Percentiles rank a stretch among this genome's conserved stretches.
Conservation (phyloP, 2,888 invertebrate species). For the Lagria hirta region DNA sequence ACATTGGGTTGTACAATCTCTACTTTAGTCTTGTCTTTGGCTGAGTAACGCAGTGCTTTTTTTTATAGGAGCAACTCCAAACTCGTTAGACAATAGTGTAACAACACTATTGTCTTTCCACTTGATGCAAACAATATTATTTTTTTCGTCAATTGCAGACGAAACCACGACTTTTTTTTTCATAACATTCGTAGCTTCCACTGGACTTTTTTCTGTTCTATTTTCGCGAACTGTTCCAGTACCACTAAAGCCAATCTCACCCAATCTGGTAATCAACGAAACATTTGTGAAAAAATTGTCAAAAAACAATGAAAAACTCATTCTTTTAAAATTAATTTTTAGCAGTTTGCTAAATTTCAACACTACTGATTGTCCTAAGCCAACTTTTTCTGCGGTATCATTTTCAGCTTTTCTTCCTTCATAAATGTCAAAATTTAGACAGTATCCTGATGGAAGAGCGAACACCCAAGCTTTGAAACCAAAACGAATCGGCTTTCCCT, state of each 20-base stretch:
- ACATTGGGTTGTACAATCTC: conserved; percentile 24
- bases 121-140: conserved; percentile 30
- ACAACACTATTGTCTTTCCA: conserved; percentile 42
- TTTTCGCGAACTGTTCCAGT: conserved; percentile 37
- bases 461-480: conserved; percentile 36
- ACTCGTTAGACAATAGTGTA: conserved; percentile 30
- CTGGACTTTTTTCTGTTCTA: conserved; percentile 18
- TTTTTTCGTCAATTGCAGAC: conserved; percentile 7
- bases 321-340: conserved; percentile 21
- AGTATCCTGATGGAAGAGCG: conserved; percentile 27
- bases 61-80: conserved; percentile 28
- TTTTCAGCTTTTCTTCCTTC: conserved; percentile 29
- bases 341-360: too few relatives aligned
- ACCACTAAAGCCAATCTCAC: conserved; percentile 28
- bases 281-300: conserved; percentile 31
- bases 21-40: conserved; percentile 27
- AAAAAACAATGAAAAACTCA: conserved; percentile 23
- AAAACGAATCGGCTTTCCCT: conserved; percentile 36
- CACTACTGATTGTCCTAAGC: conserved; percentile 25
- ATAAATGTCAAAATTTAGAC: conserved; percentile 29
- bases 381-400: conserved; percentile 12
- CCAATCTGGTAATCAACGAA: conserved; percentile 16
- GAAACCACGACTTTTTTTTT: neutral
- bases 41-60: conserved; percentile 26
- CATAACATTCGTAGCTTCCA: conserved; percentile 1